Conservation (phyloP, 2,888 invertebrate species). For the Oxystoma pomonae region DNA sequence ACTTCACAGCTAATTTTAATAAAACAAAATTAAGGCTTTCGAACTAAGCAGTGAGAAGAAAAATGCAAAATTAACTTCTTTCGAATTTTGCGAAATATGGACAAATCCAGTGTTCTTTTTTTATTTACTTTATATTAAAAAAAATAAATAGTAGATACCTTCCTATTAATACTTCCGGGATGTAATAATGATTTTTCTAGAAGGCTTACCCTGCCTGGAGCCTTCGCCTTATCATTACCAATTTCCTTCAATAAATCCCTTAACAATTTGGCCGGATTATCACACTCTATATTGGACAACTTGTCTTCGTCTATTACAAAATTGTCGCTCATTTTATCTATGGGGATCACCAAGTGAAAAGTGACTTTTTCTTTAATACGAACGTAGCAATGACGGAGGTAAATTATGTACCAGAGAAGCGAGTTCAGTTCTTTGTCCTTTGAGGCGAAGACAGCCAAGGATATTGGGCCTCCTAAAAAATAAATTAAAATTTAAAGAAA, state of each 20-base stretch:
- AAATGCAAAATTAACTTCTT: no score
- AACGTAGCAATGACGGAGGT: slow-evolving; percentile 70
- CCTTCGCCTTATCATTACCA: background rate
- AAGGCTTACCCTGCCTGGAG: background rate
- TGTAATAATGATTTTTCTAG: background rate
- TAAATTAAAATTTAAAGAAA: no score
- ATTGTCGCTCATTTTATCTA: slow-evolving; percentile 47
- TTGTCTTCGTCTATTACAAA: slow-evolving; percentile 41
- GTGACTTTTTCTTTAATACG: slow-evolving; percentile 68
- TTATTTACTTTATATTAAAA: no score
- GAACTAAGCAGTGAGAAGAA: no score
- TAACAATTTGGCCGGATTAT: slow-evolving; percentile 62
- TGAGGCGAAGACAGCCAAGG: slow-evolving; percentile 77
- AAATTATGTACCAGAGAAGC: slow-evolving; percentile 69
- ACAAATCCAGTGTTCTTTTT: no score
- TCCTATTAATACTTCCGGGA: background rate
- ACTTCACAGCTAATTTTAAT: no score
- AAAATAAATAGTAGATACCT: no score
- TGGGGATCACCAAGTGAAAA: slow-evolving; percentile 72
- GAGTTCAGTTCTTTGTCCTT: slow-evolving; percentile 70
- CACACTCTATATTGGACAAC: slow-evolving; percentile 55
- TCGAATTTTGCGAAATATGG: no score
- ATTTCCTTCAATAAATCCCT: slow-evolving; percentile 53
- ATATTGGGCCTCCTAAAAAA: slow-evolving; percentile 66
- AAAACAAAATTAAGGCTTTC: no score